phyloP scores from a whole-genome alignment of 2,113 vertebrate genomes.

The Romanogobio albipinnatus region DNA sequence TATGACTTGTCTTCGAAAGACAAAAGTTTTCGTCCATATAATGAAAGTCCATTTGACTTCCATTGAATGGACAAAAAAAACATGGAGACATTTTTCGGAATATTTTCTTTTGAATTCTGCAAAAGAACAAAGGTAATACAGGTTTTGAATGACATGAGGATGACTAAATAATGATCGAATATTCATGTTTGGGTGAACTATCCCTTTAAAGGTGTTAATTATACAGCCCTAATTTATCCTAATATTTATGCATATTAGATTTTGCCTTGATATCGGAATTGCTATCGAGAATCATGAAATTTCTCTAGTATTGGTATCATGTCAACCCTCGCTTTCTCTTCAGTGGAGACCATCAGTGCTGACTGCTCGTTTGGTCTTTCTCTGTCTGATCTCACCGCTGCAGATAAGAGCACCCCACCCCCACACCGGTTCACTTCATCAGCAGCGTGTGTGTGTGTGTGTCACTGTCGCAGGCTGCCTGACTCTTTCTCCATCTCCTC shows the following conservation, averaged over 20 bases:
- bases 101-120: too few species aligned
- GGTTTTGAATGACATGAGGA: not conserved
- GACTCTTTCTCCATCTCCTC: constrained; percentile 28
- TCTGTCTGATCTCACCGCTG: constrained; percentile 59
- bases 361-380: constrained; percentile 68
- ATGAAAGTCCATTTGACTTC: not conserved
- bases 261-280: not conserved
- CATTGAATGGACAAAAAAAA: not conserved
- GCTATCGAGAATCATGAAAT: not conserved
- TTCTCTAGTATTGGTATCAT: not conserved
- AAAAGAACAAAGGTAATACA: not conserved
- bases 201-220: not conserved
- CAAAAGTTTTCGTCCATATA: not conserved
- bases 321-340: constrained; percentile 43
- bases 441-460: constrained; percentile 47
- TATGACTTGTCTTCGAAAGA: not conserved
- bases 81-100: not conserved
- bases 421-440: constrained; percentile 37
- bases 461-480: constrained; percentile 16
- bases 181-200: too few species aligned
- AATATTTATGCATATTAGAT: not conserved
- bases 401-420: constrained; percentile 58
- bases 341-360: constrained; percentile 74
- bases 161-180: too few species aligned
- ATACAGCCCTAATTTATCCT: not conserved